Evolutionary conservation across 2,888 invertebrate genomes (phyloP), one percentile per base, ranked within the genome.

Genomic region (Cryptus armator): DNA sequence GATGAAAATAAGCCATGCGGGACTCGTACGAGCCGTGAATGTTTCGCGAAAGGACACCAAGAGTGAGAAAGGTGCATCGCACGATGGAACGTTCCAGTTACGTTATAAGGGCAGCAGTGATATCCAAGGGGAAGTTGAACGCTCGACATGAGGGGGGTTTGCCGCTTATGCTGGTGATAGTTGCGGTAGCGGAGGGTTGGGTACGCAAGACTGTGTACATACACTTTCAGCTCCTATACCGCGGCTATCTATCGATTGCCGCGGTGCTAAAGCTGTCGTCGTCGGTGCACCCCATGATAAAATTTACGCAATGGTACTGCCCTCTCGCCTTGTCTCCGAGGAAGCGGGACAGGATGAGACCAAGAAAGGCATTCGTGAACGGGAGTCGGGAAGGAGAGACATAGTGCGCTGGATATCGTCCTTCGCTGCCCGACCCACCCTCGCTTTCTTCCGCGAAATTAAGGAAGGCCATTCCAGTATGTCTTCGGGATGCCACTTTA

Each of bases 171-270:
- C 48, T 44, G 29, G 64, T 66, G 53, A 75, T 62, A 37, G 67
- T 71, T 70, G 53, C 32, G 29, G n/a, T 43, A n/a, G 43, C 16
- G 62, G 48, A 29, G 64, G 64, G 70, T 64, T 19, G 43, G 37
- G 29, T n/a, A 48, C 67, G 37, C 44, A 48, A 16, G 43, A 29
- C 32, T 44, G 29, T 71, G 56, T 62, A 62, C 59, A 62, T 32
- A 32, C 59, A 70, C 70, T 64, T 43, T 46, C 48, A 44, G 51
- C 48, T 64, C 56, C 32, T 48, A 46, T 59, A 56, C 84, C n/a
- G 81, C 84, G 83, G 81, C 84, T 88, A 87, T 89, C 89, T 89
- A 90, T 90, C 87, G 90, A 91, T 90, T 89, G 87, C 85, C 9
- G 72, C 66, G 86, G 89, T 88, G 87, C 88, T 88, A 89, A 90